Evolutionary conservation across 2,888 invertebrate genomes (phyloP), one percentile per base, ranked within the genome.

Genomic region (Biston stratarius): DNA sequence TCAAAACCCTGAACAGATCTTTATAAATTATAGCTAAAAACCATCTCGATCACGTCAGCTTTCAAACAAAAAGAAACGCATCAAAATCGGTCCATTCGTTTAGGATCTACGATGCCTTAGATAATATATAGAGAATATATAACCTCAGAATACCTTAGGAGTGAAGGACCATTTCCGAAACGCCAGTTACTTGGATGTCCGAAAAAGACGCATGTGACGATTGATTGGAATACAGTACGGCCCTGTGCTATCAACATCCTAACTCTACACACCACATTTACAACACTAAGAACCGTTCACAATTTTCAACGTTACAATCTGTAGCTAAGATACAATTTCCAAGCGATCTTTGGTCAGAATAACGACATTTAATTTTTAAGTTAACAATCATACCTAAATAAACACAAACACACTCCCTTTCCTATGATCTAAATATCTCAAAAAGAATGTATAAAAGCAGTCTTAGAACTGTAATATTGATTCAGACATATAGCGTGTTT

Each of bases 341-440:
- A 85, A 85, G 86, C 84, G 76, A 83, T 90, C 89, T 91, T 91
- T 91, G 90, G 91, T 89, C 82, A 83, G 73, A 71, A 78, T 77
- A 78, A 74, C 80, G 74, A 83, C 77, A 67, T 70, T 58, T 65
- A 63, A 49, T 14, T 38, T 52, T 8, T 52, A 10, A 36, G 36
- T 71, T 64, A 70, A 64, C 52, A 57, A 66, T 61, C 63, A 67
- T 70, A 69, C 60, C 33, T 68, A 55, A 47, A 42, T 70, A 74
- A 69, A 68, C 77, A 75, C 77, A 81, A 78, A 77, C 78, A 52
- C 74, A 58, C 42, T n/a, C 66, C 36, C 55, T 61, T 63, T 61
- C 53, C 15, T 67, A 64, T 38, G 49, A 58, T 67, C 62, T 60
- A 65, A 61, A 71, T 60, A 64, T 59, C 48, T 60, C 47, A 44